These are phyloP conservation scores for Hedychridium roseum DNA, from an alignment of 2,888 invertebrate genomes.

Conservation along the genomic window DNA sequence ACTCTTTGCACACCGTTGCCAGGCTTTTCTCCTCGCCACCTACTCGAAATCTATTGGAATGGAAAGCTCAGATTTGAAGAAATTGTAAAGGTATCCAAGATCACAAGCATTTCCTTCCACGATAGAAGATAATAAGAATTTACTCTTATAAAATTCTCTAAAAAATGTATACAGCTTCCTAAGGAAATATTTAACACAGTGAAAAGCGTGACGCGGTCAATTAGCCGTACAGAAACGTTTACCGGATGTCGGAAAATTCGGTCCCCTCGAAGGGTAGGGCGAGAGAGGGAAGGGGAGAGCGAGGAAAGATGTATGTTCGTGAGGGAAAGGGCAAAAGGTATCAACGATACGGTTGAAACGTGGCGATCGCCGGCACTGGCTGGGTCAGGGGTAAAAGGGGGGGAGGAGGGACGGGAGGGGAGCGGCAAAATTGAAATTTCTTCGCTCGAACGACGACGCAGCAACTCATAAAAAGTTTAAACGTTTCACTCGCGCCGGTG, in stretches of 20 bases:
- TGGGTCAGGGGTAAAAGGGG: conserved; percentile 1
- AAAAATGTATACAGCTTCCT: too few species aligned
- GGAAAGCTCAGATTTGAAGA: too few species aligned
- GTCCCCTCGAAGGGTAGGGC: neutral
- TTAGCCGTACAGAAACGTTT: conserved; percentile 24
- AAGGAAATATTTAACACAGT: too few species aligned
- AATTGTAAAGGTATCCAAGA: too few species aligned
- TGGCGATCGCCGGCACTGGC: conserved; percentile 10
- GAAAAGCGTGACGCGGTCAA: conserved; percentile 17
- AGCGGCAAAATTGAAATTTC: conserved; percentile 63
- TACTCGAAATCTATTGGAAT: too few species aligned
- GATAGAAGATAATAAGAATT: too few species aligned
- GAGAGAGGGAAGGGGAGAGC: neutral
- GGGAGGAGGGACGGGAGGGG: conserved; percentile 25
- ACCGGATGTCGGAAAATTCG: conserved; percentile 31
- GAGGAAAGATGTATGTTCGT: neutral
- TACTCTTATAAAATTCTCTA: too few species aligned
- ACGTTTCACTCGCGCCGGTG: conserved; percentile 51
- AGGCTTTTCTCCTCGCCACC: too few species aligned
- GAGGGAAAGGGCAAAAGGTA: conserved; percentile 13
- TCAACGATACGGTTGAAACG: conserved; percentile 6
- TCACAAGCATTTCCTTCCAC: too few species aligned
- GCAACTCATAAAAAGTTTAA: conserved; percentile 64
- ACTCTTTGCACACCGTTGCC: too few species aligned
- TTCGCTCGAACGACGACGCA: conserved; percentile 61